A percentile compares a stretch with the other conserved stretches of the same genome.
phyloP scores from a whole-genome alignment of 2,113 vertebrate species.

The Laticauda colubrina region DNA sequence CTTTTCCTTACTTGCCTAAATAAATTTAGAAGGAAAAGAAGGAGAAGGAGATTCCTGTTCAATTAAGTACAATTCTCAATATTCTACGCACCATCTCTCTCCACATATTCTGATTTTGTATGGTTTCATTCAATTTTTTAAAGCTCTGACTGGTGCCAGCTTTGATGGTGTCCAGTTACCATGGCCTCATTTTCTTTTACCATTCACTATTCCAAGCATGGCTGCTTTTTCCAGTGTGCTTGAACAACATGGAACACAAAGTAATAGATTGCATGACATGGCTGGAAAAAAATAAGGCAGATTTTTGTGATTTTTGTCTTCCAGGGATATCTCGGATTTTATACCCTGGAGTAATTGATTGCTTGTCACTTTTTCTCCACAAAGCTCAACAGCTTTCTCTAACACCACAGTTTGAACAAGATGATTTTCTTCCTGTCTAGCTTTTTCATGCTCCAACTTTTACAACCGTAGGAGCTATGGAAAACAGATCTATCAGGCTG shows the following conservation, averaged over 20 bases:
- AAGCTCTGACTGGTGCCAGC: neutral
- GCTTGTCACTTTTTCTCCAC: neutral
- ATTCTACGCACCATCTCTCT: neutral
- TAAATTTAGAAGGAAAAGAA: neutral
- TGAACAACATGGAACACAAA: neutral
- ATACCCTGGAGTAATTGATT: neutral
- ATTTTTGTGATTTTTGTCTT: neutral
- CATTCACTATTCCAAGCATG: neutral
- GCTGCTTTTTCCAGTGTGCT: neutral
- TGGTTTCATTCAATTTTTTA: neutral
- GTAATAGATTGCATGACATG: neutral
- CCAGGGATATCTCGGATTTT: neutral
- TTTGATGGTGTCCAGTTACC: neutral
- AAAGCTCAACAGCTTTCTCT: neutral
- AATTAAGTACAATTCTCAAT: neutral
- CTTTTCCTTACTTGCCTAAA: neutral
- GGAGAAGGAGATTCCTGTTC: neutral
- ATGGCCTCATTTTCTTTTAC: neutral
- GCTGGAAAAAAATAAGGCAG: neutral
- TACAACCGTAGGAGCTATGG: neutral
- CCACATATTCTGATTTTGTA: neutral
- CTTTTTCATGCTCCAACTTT: neutral
- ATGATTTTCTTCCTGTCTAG: neutral
- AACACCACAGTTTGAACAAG: neutral
- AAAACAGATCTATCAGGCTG: neutral